phyloP scores from a whole-genome alignment of 2,888 invertebrate genomes.

The Herminia tarsipennalis region DNA sequence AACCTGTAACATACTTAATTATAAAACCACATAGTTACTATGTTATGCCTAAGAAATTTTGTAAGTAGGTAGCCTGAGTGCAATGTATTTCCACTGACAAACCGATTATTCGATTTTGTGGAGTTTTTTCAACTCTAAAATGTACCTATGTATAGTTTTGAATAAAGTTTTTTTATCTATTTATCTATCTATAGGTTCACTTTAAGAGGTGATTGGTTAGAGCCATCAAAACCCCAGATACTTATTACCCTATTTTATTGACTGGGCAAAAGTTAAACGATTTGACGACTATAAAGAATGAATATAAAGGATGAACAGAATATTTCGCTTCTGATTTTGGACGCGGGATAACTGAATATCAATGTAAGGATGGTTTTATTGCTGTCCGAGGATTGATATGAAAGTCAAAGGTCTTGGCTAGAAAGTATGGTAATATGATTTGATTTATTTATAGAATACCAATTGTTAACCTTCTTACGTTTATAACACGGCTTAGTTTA shows the following conservation, averaged over 20 bases:
- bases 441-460: background rate
- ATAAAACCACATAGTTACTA: too few relatives aligned
- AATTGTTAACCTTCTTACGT: background rate
- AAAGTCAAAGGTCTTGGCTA: background rate
- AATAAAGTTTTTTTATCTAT: too few relatives aligned
- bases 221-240: slow-evolving; percentile 28
- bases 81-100: too few relatives aligned
- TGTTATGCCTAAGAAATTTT: too few relatives aligned
- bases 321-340: slow-evolving; percentile 25
- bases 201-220: too few relatives aligned
- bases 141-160: too few relatives aligned
- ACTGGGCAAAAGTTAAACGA: slow-evolving; percentile 33
- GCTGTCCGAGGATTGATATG: slow-evolving; percentile 4
- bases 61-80: too few relatives aligned
- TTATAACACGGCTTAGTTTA: background rate
- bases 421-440: background rate
- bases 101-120: too few relatives aligned
- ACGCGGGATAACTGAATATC: slow-evolving; percentile 29
- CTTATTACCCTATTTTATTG: slow-evolving; percentile 40
- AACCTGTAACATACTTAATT: too few relatives aligned
- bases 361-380: slow-evolving; percentile 15
- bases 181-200: too few relatives aligned
- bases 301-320: slow-evolving; percentile 23
- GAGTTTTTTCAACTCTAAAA: too few relatives aligned
- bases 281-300: slow-evolving; percentile 32